A percentile compares a stretch with the other conserved stretches of the same genome.
phyloP scores from a whole-genome alignment of 2,888 invertebrate genomes.

The Pyrgus malvae region DNA sequence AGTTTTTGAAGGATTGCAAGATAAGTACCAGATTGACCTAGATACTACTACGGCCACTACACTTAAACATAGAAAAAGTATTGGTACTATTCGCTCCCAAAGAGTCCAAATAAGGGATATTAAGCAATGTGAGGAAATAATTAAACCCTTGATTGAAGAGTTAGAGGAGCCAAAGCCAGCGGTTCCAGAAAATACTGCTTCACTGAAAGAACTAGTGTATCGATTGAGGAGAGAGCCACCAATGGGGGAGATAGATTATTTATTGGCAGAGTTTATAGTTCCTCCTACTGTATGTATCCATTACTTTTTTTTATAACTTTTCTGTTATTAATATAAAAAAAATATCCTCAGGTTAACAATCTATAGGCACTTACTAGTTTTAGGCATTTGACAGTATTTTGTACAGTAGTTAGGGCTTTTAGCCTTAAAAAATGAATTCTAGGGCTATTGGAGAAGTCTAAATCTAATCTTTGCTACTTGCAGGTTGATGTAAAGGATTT shows the following conservation, averaged over 20 bases:
- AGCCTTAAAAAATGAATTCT: neutral
- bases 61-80: conserved; percentile 87
- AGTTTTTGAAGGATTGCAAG: conserved; percentile 87
- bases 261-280: conserved; percentile 84
- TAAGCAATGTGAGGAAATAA: conserved; percentile 61
- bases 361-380: too few species aligned
- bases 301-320: too few species aligned
- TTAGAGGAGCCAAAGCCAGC: conserved; percentile 53
- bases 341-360: too few species aligned
- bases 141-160: conserved; percentile 83
- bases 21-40: conserved; percentile 89
- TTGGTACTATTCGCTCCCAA: conserved; percentile 88
- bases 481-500: conserved; percentile 84
- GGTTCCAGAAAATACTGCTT: conserved; percentile 31
- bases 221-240: conserved; percentile 82
- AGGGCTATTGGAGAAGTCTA: neutral
- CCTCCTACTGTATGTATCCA: conserved; percentile 76
- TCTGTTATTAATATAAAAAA: too few species aligned
- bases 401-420: too few species aligned
- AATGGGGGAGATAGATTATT: conserved; percentile 73
- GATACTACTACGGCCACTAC: conserved; percentile 85
- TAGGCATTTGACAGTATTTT: too few species aligned
- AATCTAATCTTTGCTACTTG: conserved; percentile 26
- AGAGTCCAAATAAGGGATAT: conserved; percentile 87
- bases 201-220: conserved; percentile 77